Conservation (phyloP, 2,113 vertebrate species). For the Carassius gibelio region DNA sequence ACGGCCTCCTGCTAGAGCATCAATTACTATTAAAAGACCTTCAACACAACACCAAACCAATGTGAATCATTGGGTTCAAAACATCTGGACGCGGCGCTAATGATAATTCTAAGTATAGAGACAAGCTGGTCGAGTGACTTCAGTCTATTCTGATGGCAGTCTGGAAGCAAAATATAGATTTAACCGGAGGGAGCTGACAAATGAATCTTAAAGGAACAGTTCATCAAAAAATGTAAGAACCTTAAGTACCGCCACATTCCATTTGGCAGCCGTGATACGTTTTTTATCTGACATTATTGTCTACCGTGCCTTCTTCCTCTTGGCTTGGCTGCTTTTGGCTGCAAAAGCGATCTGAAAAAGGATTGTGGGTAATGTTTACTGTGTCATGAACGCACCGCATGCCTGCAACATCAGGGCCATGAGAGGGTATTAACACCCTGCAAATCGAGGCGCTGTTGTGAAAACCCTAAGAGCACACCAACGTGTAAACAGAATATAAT, state of each 20-base stretch:
- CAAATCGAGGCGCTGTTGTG: conserved; percentile 10
- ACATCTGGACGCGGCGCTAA: conserved; percentile 14
- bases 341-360: not conserved
- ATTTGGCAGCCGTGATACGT: not conserved
- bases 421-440: conserved; percentile 49
- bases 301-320: not conserved
- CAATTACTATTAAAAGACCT: conserved; percentile 36
- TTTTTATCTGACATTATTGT: not conserved
- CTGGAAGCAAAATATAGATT: not conserved
- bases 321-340: conserved; percentile 16
- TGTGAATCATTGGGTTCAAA: conserved; percentile 20
- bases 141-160: not conserved
- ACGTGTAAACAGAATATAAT: conserved; percentile 43
- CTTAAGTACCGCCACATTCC: not conserved
- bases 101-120: not conserved
- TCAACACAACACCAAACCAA: conserved; percentile 22
- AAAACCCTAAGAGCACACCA: conserved; percentile 30
- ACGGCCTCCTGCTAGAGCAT: conserved; percentile 8
- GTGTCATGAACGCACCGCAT: conserved; percentile 42
- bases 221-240: not conserved
- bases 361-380: conserved; percentile 40
- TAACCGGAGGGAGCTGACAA: not conserved
- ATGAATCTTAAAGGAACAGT: not conserved
- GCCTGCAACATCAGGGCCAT: conserved; percentile 42
- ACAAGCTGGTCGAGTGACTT: not conserved